phyloP scores from a whole-genome alignment of 2,888 invertebrate species.

The Epinotia bilunana region DNA sequence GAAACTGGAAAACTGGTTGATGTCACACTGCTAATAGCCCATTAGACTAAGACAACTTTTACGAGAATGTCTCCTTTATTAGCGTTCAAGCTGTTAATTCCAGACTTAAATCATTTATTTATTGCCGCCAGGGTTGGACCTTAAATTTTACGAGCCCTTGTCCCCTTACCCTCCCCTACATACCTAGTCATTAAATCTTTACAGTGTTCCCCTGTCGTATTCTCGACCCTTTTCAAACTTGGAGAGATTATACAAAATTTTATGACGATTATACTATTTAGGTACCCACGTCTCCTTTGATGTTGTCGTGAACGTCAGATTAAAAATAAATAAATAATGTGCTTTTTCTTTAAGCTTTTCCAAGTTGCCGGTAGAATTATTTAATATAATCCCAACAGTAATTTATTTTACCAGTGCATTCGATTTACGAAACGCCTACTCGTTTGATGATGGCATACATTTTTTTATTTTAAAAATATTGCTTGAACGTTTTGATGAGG shows the following conservation, averaged over 20 bases:
- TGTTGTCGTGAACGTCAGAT: neutral
- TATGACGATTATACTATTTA: slow-evolving; percentile 12
- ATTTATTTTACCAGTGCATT: neutral
- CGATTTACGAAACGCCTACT: slow-evolving; percentile 2
- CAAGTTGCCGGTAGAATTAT: neutral
- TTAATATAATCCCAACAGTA: neutral
- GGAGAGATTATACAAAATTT: neutral
- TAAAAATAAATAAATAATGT: slow-evolving; percentile 15
- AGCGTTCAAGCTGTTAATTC: slow-evolving; percentile 30
- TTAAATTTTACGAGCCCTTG: slow-evolving; percentile 19
- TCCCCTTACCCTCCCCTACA: slow-evolving; percentile 18
- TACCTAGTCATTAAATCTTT: slow-evolving; percentile 30
- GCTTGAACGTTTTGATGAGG: slow-evolving; percentile 23
- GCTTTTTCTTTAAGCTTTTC: neutral
- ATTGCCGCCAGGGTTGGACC: slow-evolving; percentile 8
- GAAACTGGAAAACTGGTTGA: neutral
- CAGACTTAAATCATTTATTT: slow-evolving; percentile 37
- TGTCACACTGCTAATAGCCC: slow-evolving; percentile 13
- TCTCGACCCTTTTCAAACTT: slow-evolving; percentile 26
- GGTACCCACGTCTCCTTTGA: slow-evolving; percentile 16
- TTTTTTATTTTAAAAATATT: neutral
- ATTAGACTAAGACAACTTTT: slow-evolving; percentile 25
- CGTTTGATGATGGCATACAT: neutral
- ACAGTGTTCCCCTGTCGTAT: slow-evolving; percentile 2
- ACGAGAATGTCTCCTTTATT: slow-evolving; percentile 26